These are phyloP conservation scores for Siniperca knerii DNA, from an alignment of 2,113 vertebrate species.

Conservation along the genomic window DNA sequence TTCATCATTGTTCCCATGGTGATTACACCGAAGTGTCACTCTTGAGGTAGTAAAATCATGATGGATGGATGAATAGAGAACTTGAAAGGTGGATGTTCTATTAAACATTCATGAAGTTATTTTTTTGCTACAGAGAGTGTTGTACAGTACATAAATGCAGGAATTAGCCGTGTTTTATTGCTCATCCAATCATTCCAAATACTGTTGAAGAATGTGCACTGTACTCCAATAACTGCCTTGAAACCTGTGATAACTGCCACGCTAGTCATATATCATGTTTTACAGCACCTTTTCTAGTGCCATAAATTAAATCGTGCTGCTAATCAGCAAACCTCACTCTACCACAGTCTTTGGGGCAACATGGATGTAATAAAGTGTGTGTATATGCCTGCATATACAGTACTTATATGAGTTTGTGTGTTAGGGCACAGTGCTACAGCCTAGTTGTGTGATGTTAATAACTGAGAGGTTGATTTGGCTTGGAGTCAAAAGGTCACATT, in stretches of 20 bases:
- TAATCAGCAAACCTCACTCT: conserved; percentile 27
- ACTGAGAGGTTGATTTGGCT: background rate
- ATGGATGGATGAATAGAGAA: background rate
- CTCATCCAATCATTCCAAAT: background rate
- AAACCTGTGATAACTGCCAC: background rate
- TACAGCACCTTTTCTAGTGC: conserved; percentile 13
- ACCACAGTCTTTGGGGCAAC: background rate
- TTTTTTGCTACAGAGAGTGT: background rate
- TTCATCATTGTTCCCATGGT: conserved; percentile 18
- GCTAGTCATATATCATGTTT: conserved; percentile 5
- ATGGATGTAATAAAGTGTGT: conserved; percentile 35
- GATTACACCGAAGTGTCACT: background rate
- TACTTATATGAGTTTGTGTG: conserved; percentile 29
- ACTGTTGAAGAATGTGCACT: background rate
- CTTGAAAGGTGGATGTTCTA: background rate
- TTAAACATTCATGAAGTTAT: background rate
- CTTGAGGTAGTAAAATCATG: conserved; percentile 16
- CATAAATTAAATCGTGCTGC: conserved; percentile 31
- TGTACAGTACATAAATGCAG: background rate
- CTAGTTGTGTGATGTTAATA: conserved; percentile 40
- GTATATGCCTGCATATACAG: background rate
- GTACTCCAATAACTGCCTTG: conserved; percentile 10
- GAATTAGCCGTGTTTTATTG: background rate
- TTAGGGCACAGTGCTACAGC: background rate
- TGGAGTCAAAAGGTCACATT: conserved; percentile 38